A percentile compares a stretch with the other conserved stretches of the same genome.
Evolutionary conservation across 2,888 invertebrate genomes (phyloP).

Genomic region (Zonitis immaculata): DNA sequence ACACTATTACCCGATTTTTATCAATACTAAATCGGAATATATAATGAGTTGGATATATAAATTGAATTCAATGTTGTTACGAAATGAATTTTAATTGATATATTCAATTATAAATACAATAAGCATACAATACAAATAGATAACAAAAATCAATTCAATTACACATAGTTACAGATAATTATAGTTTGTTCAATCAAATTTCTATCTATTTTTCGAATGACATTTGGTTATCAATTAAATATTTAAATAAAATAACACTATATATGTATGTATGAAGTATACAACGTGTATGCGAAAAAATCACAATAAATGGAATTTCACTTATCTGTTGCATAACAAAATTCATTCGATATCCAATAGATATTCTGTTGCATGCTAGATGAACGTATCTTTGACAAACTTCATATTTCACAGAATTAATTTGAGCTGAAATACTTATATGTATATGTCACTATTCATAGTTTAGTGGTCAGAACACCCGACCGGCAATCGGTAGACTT

Average conservation of each 20-base stretch:
- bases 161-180: conserved; percentile 15
- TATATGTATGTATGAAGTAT: no score
- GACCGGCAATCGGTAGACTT: no score
- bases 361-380: conserved; percentile 11
- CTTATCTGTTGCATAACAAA: no score
- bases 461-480: no score
- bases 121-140: conserved; percentile 16
- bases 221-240: conserved; percentile 7
- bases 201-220: conserved; percentile 3
- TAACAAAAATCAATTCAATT: conserved; percentile 17
- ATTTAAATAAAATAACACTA: conserved; percentile 2
- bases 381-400: no score
- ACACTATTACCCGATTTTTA: conserved; percentile 2
- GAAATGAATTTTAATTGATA: conserved; percentile 21
- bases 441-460: no score
- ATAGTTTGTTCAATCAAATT: conserved; percentile 16
- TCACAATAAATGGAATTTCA: not conserved
- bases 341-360: no score
- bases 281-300: no score
- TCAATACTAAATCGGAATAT: conserved; percentile 6
- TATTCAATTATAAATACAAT: conserved; percentile 17
- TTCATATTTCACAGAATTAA: no score
- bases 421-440: no score
- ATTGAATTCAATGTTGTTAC: conserved; percentile 14
- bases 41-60: conserved; percentile 9